Conservation (phyloP, 1,140 invertebrate genomes). For the Coboldia fuscipes region DNA sequence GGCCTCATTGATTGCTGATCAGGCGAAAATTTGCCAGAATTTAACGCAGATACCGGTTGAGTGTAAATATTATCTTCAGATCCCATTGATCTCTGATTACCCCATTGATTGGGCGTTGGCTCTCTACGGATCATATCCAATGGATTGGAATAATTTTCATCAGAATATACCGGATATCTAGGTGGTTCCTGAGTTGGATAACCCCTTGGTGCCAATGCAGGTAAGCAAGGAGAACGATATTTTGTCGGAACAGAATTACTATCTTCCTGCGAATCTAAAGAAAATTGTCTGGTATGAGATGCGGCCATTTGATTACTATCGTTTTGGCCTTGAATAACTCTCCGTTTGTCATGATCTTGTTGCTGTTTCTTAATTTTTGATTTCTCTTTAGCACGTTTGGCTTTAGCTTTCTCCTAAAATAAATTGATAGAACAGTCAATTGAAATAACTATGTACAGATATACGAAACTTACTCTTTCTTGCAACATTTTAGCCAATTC, state of each 20-base stretch:
- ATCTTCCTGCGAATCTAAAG: too few relatives aligned
- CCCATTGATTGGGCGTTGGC: slow-evolving; percentile 11
- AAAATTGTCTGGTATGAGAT: slow-evolving; percentile 3
- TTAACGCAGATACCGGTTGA: not conserved
- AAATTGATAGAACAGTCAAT: slow-evolving; percentile 2
- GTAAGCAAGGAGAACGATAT: too few relatives aligned
- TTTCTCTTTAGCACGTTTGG: slow-evolving; percentile 39
- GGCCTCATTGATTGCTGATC: too few relatives aligned
- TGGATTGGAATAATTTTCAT: slow-evolving; percentile 21
- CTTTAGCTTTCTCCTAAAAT: slow-evolving; percentile 40
- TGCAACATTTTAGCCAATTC: slow-evolving; percentile 76
- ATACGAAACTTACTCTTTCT: slow-evolving; percentile 47
- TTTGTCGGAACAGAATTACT: too few relatives aligned
- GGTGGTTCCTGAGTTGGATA: too few relatives aligned
- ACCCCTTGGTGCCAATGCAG: too few relatives aligned
- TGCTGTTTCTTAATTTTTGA: slow-evolving; percentile 33
- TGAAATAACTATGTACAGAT: slow-evolving; percentile 2
- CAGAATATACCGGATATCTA: too few relatives aligned
- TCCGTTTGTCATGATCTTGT: slow-evolving; percentile 6
- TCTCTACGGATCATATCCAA: slow-evolving; percentile 14
- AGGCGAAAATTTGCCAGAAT: too few relatives aligned
- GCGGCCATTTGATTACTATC: slow-evolving; percentile 3
- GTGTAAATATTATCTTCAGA: not conserved
- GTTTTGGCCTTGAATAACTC: not conserved
- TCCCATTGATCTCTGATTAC: slow-evolving; percentile 5